Evolutionary conservation across 2,113 vertebrate genomes (phyloP).

Genomic region (Rana temporaria): DNA sequence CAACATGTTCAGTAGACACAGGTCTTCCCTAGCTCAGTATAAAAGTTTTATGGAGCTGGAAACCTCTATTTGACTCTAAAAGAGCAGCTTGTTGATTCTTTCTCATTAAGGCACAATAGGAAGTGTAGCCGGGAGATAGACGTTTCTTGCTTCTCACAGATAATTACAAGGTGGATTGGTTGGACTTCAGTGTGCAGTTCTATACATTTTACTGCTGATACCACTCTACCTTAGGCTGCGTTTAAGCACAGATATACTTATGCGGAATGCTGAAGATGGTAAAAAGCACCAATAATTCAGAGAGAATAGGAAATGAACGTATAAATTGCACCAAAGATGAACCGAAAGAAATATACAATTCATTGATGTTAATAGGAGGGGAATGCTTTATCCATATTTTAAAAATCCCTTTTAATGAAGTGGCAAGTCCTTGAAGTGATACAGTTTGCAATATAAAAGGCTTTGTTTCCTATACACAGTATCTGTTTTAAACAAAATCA

Average conservation of each 20-base stretch:
- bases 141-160: background rate
- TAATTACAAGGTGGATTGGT: background rate
- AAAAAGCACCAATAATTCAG: background rate
- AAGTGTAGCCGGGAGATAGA: background rate
- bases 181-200: background rate
- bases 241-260: slow-evolving; percentile 6
- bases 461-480: background rate
- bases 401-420: background rate
- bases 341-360: background rate
- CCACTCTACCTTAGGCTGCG: background rate
- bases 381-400: background rate
- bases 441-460: background rate
- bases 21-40: no score
- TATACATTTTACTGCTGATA: background rate
- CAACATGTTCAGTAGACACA: no score
- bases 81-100: background rate
- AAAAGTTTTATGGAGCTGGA: background rate
- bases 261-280: slow-evolving; percentile 9
- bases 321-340: background rate
- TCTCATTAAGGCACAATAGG: background rate
- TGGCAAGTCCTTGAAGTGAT: background rate
- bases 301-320: slow-evolving; percentile 2
- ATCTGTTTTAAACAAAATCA: no score
- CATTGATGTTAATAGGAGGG: background rate
- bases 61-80: background rate